These are phyloP conservation scores for Bradypodion ventrale DNA, from an alignment of 2,797 vertebrate genomes.

Conservation along the genomic window DNA sequence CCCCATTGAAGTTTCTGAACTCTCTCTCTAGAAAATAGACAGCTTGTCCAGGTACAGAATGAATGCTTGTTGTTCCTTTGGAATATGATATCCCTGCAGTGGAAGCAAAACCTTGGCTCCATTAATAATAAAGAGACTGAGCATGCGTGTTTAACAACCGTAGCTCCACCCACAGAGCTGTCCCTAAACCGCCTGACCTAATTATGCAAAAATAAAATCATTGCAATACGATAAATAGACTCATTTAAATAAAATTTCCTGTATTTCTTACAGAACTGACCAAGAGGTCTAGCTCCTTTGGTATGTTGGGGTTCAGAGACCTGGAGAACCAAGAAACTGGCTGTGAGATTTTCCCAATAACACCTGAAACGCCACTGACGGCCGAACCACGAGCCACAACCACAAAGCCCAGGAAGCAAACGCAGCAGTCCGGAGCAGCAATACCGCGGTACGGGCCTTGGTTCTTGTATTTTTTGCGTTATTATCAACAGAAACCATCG, in stretches of 20 bases:
- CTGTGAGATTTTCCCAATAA: conserved; percentile 62
- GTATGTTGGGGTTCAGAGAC: background rate
- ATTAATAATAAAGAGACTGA: no score
- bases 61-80: background rate
- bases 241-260: background rate
- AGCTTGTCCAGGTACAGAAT: background rate
- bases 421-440: background rate
- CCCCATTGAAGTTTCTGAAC: background rate
- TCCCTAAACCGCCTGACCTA: background rate
- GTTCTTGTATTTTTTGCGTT: conserved; percentile 29
- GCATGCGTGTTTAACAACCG: no score
- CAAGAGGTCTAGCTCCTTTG: conserved; percentile 1
- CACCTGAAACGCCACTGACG: conserved; percentile 32
- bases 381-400: background rate
- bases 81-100: background rate
- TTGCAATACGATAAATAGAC: background rate
- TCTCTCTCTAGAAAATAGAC: no score
- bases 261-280: conserved; percentile 46
- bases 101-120: background rate
- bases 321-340: conserved; percentile 19
- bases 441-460: conserved; percentile 22
- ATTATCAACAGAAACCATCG: background rate
- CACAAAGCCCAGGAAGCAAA: conserved; percentile 14
- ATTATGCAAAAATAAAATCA: background rate
- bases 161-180: no score